Conservation (phyloP, 2,797 vertebrate species). For the Gymnoscopelus braueri region DNA sequence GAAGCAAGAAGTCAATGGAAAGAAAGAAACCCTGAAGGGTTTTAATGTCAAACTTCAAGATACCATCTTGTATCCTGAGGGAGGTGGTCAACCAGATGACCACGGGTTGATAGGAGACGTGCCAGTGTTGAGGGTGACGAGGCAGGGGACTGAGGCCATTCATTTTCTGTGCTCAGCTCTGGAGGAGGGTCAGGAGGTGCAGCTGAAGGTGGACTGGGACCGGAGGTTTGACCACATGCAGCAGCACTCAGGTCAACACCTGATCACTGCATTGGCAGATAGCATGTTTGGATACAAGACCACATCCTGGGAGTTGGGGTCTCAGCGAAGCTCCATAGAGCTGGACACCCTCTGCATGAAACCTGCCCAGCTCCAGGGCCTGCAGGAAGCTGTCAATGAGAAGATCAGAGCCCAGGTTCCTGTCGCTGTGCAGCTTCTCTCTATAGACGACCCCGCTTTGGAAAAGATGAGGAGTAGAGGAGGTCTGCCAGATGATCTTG, state of each 20-base stretch:
- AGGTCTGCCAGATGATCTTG: constrained; percentile 89
- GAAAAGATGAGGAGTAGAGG: constrained; percentile 91
- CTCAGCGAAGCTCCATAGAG: constrained; percentile 89
- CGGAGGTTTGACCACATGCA: constrained; percentile 98
- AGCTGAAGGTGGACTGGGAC: constrained; percentile 91
- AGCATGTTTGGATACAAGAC: constrained; percentile 92
- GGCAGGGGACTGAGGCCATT: constrained; percentile 86
- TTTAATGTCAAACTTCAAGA: constrained; percentile 91
- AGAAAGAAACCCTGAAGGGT: constrained; percentile 85
- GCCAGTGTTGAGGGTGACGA: constrained; percentile 87
- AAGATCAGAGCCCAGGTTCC: constrained; percentile 89
- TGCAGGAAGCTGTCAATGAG: constrained; percentile 88
- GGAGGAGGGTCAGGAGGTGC: constrained; percentile 83
- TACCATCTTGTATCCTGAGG: constrained; percentile 94
- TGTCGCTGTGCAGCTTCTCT: constrained; percentile 85
- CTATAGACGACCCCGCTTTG: constrained; percentile 86
- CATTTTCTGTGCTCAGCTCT: constrained; percentile 87
- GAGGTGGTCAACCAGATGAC: constrained; percentile 95
- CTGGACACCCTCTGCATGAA: constrained; percentile 86
- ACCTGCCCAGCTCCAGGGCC: constrained; percentile 78
- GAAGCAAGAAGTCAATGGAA: constrained; percentile 82
- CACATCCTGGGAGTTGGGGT: constrained; percentile 95
- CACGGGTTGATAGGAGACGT: constrained; percentile 85
- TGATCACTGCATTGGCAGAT: constrained; percentile 92
- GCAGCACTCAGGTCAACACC: constrained; percentile 96